These are phyloP conservation scores for Lycaon pictus DNA, from an alignment of 2,113 vertebrate species.

Conservation along the genomic window DNA sequence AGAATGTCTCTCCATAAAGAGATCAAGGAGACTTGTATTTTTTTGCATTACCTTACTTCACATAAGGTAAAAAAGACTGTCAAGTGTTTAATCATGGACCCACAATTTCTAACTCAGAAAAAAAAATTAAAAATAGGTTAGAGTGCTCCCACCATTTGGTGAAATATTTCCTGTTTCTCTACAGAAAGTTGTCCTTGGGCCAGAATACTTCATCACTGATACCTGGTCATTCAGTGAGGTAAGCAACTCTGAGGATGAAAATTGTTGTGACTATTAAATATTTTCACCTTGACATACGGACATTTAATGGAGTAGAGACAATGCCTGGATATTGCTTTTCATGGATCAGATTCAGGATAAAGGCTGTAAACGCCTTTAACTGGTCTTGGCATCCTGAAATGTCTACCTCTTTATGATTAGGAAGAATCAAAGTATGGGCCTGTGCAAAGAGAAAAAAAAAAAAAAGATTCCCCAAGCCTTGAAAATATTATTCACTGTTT, in stretches of 20 bases:
- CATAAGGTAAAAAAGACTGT: not conserved
- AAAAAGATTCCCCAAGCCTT: not conserved
- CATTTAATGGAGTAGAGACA: not conserved
- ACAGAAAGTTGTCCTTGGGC: not conserved
- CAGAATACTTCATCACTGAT: not conserved
- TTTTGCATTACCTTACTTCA: not conserved
- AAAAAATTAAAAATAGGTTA: not conserved
- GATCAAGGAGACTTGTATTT: not conserved
- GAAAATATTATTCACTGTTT: constrained; percentile 36
- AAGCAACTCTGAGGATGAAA: not conserved
- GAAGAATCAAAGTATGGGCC: not conserved
- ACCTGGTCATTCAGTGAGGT: not conserved
- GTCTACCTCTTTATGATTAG: not conserved
- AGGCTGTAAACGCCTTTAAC: not conserved
- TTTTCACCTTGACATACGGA: not conserved
- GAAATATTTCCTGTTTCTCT: not conserved
- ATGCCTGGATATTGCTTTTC: constrained; percentile 24
- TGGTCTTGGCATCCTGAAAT: not conserved
- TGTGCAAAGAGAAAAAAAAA: not conserved
- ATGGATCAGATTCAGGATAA: not conserved
- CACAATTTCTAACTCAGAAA: not conserved
- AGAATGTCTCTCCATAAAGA: not conserved
- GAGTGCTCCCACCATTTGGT: not conserved
- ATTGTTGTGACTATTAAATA: not conserved
- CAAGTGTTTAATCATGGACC: not conserved